These are phyloP conservation scores for Cichladusa arquata DNA, from an alignment of 2,113 vertebrate species.

Conservation along the genomic window DNA sequence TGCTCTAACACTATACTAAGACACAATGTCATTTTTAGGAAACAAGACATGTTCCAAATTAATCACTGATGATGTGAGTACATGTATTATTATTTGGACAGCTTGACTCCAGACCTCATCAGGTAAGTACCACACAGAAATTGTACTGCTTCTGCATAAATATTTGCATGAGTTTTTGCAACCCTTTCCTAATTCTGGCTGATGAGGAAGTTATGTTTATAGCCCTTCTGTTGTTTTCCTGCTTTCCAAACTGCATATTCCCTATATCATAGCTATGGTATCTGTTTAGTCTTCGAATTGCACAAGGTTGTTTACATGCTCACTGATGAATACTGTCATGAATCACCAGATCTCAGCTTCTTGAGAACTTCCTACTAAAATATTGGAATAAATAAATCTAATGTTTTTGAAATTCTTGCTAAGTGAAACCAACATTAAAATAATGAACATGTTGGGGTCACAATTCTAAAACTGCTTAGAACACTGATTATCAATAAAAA, in stretches of 20 bases:
- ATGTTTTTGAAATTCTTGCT: not conserved
- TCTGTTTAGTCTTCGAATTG: not conserved
- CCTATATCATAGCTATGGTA: not conserved
- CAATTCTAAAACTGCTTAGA: not conserved
- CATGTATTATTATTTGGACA: not conserved
- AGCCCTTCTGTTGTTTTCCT: constrained; percentile 11
- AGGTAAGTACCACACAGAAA: not conserved
- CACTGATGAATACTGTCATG: not conserved
- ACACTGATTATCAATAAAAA: not conserved
- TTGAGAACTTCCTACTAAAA: not conserved
- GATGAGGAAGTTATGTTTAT: not conserved
- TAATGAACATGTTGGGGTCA: not conserved
- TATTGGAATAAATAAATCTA: not conserved
- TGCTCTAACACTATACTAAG: not conserved
- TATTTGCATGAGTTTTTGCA: not conserved
- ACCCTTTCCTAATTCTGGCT: not conserved
- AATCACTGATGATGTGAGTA: not conserved
- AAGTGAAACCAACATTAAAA: not conserved
- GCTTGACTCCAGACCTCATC: not conserved
- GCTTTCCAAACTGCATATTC: not conserved
- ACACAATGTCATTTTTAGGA: not conserved
- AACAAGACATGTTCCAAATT: not conserved
- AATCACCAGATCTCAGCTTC: not conserved
- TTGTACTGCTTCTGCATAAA: not conserved
- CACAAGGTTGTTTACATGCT: not conserved